Conservation (phyloP, 2,888 invertebrate genomes). For the Ormyrus nitidulus region DNA sequence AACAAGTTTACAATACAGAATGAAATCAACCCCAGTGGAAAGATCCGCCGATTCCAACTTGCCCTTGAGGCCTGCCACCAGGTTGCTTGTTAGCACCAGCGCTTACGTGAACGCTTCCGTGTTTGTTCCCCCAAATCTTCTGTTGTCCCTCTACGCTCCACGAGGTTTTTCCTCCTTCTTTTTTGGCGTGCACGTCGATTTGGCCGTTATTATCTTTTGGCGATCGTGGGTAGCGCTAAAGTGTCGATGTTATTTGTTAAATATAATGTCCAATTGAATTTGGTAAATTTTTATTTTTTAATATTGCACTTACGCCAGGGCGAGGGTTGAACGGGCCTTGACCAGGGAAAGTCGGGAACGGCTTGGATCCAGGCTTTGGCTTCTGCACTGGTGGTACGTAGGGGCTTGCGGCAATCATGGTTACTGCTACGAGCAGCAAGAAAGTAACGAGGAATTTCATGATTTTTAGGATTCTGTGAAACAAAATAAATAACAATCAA, state of each 20-base stretch:
- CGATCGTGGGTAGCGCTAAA: not conserved
- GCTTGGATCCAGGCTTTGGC: not conserved
- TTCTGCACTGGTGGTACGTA: not conserved
- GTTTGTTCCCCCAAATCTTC: conserved; percentile 37
- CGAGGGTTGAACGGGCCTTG: conserved; percentile 52
- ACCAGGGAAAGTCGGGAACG: conserved; percentile 34
- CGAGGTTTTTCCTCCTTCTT: conserved; percentile 19
- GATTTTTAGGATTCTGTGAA: not conserved
- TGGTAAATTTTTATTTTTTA: not conserved
- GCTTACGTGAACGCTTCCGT: conserved; percentile 28
- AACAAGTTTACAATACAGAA: not conserved
- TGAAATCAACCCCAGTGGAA: conserved; percentile 10
- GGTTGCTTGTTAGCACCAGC: conserved; percentile 37
- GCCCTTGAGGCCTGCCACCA: conserved; percentile 22
- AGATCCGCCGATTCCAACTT: conserved; percentile 22
- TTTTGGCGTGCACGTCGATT: conserved; percentile 6
- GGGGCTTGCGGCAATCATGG: not conserved
- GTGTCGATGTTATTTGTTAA: not conserved
- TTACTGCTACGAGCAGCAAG: not conserved
- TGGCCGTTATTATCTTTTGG: conserved; percentile 4
- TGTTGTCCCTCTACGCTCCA: conserved; percentile 25
- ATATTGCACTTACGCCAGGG: conserved; percentile 17
- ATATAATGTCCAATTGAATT: too few species aligned
- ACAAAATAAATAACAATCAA: too few species aligned
- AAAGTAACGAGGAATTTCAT: conserved; percentile 6